Percentiles rank a stretch among this genome's conserved stretches.
Evolutionary conservation across 1,140 invertebrate genomes (phyloP).

Genomic region (Bombus cullumanus): DNA sequence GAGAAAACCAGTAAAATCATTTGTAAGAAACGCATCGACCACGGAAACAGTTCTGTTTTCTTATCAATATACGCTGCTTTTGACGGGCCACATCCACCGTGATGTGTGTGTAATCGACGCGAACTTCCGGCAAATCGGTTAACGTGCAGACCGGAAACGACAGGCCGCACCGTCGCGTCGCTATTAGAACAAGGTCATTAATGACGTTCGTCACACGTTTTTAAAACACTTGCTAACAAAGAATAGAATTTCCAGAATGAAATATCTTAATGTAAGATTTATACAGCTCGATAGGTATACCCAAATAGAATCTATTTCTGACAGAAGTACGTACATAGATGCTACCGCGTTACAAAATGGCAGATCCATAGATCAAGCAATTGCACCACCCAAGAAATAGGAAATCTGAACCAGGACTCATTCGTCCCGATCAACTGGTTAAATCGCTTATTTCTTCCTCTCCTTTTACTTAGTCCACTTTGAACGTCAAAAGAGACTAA

Average conservation of each 20-base stretch:
- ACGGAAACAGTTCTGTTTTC: not conserved
- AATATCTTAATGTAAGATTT: not conserved
- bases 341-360: too few relatives aligned
- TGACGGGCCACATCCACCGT: not conserved
- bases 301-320: too few relatives aligned
- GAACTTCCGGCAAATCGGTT: constrained; percentile 14
- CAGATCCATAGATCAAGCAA: not conserved
- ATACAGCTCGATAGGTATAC: too few relatives aligned
- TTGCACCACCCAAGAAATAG: not conserved
- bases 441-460: not conserved
- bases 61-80: not conserved
- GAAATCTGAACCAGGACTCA: not conserved
- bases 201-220: not conserved
- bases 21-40: not conserved
- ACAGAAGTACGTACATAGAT: too few relatives aligned
- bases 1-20: not conserved
- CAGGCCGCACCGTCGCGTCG: not conserved
- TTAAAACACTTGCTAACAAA: not conserved
- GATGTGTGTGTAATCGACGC: not conserved
- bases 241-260: not conserved
- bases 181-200: constrained; percentile 6
- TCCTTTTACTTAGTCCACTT: not conserved
- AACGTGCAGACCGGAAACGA: constrained; percentile 7
- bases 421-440: not conserved
- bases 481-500: not conserved